These are phyloP conservation scores for Anguilla rostrata DNA, from an alignment of 2,113 vertebrate species.

Conservation along the genomic window DNA sequence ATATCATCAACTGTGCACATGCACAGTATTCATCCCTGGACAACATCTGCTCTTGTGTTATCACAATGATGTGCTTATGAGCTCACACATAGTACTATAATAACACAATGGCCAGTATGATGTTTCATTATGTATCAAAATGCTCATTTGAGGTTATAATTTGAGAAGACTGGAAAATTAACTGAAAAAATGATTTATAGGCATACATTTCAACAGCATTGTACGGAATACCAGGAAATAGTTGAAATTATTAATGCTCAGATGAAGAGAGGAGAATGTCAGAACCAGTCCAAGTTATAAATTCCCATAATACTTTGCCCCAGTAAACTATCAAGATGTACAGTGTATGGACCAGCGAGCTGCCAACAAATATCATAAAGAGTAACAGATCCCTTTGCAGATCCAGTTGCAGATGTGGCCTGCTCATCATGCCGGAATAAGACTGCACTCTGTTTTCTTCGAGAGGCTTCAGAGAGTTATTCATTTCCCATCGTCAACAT, in stretches of 20 bases:
- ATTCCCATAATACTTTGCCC: not conserved
- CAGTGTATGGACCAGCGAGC: not conserved
- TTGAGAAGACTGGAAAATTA: no score
- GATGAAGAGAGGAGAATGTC: not conserved
- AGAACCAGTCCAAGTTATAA: not conserved
- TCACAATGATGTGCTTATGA: not conserved
- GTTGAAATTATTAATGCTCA: no score
- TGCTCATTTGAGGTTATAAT: not conserved
- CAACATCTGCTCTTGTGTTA: not conserved
- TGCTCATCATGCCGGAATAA: not conserved
- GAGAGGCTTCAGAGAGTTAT: not conserved
- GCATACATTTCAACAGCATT: no score
- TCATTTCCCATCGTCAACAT: not conserved
- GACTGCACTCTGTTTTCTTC: not conserved
- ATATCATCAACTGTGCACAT: not conserved
- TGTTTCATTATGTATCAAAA: not conserved
- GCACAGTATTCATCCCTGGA: not conserved
- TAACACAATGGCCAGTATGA: not conserved
- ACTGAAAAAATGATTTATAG: no score
- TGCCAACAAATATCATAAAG: not conserved
- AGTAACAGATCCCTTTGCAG: no score
- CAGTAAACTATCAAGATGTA: no score
- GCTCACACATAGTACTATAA: not conserved
- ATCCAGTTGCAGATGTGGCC: not conserved
- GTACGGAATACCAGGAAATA: no score